These are phyloP conservation scores for Eupithecia tripunctaria DNA, from an alignment of 2,888 invertebrate genomes.

Conservation along the genomic window DNA sequence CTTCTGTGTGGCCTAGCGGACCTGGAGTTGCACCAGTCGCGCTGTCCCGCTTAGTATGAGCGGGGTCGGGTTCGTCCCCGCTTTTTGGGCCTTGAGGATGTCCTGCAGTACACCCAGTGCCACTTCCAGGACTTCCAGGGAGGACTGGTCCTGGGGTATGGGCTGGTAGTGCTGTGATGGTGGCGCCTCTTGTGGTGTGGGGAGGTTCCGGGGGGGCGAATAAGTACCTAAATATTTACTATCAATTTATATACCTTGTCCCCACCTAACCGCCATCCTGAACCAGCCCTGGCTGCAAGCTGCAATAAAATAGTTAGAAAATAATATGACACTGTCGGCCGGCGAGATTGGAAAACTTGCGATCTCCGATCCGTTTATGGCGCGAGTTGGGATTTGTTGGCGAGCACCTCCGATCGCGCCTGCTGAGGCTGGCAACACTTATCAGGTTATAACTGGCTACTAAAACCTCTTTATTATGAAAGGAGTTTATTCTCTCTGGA, in stretches of 20 bases:
- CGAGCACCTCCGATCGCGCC: slow-evolving; percentile 50
- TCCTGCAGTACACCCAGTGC: too few species aligned
- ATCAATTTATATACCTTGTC: background rate
- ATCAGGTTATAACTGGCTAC: slow-evolving; percentile 2
- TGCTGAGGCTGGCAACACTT: background rate
- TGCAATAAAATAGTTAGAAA: slow-evolving; percentile 70
- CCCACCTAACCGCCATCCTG: background rate
- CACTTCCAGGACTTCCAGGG: too few species aligned
- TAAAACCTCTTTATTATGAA: slow-evolving; percentile 4
- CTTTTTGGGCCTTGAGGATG: too few species aligned
- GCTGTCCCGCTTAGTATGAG: too few species aligned
- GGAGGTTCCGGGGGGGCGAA: too few species aligned
- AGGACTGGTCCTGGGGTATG: too few species aligned
- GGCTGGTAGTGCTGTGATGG: too few species aligned
- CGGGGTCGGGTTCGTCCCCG: too few species aligned
- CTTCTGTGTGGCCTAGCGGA: too few species aligned
- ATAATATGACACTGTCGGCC: slow-evolving; percentile 66
- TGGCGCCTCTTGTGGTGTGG: too few species aligned
- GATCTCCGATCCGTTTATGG: slow-evolving; percentile 57
- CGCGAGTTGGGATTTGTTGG: slow-evolving; percentile 53
- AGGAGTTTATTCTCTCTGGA: background rate
- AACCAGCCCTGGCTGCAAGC: slow-evolving; percentile 46
- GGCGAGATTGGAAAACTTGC: slow-evolving; percentile 68
- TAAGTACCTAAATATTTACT: too few species aligned
- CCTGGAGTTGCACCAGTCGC: too few species aligned